phyloP scores from a whole-genome alignment of 35 echinoderm and acorn worm genomes.

The Heliocidaris erythrogramma region DNA sequence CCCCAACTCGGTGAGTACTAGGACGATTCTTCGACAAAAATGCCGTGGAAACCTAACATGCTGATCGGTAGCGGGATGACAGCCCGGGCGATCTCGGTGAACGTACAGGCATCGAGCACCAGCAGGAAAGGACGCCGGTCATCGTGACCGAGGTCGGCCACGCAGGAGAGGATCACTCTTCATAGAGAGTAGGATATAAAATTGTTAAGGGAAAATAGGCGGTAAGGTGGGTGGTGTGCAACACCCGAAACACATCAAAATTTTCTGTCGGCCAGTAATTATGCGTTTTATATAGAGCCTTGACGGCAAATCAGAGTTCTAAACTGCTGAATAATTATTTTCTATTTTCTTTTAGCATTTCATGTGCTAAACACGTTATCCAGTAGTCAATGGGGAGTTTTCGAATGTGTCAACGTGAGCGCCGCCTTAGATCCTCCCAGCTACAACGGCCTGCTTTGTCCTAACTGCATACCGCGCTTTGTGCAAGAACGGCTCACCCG shows the following conservation, averaged over 20 bases:
- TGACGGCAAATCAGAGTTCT: not conserved
- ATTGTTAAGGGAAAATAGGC: not conserved
- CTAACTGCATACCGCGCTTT: too few species aligned
- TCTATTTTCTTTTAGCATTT: too few species aligned
- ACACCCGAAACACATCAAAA: not conserved
- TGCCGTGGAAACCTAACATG: conserved; percentile 62
- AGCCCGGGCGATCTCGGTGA: conserved; percentile 75
- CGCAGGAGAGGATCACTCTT: conserved; percentile 78
- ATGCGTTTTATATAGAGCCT: not conserved
- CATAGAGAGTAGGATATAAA: not conserved
- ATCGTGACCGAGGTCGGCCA: conserved; percentile 38
- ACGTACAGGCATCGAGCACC: conserved; percentile 65
- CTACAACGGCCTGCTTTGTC: too few species aligned
- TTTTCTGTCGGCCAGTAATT: not conserved
- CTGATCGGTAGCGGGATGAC: conserved; percentile 57
- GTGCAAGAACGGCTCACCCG: too few species aligned
- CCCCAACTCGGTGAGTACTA: too few species aligned
- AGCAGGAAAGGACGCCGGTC: conserved; percentile 54
- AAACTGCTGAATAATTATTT: too few species aligned
- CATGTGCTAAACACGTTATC: too few species aligned
- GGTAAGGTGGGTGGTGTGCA: not conserved
- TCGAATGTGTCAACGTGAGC: too few species aligned
- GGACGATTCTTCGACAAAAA: conserved; percentile 34
- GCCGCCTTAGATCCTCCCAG: too few species aligned
- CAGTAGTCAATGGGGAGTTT: too few species aligned